Base-by-base conservation (phyloP, 2,888 invertebrate species). In the Synergus itoensis region DNA sequence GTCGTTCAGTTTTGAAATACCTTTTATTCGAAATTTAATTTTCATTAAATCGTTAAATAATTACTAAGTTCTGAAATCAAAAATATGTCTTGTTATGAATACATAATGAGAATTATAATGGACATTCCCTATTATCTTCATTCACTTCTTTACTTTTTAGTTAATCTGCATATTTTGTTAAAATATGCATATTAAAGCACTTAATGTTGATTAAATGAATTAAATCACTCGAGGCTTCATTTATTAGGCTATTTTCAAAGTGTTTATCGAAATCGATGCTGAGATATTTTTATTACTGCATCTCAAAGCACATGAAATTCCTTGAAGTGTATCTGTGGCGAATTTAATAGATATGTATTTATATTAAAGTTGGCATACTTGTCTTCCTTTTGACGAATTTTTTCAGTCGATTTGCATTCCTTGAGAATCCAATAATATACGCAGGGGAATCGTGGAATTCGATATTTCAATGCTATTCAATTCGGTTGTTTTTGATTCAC, bases 391-490 rank as follows among this genome's bases (percentile, higher is more conserved):
- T 82, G 81, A 80, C 82, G 82, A 82, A 77, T 79, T 82, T 81
- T 82, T 83, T 86, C 84, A 85, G 86, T 84, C 87, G 87, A 87
- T 87, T 87, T 87, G 84, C 87, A 88, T 88, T 88, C 87, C 85
- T 82, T 81, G 79, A 84, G 85, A 90, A 89, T 90, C 87, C 89
- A 89, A 90, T 89, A 89, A 87, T 87, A 86, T 84, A 77, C 48
- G 65, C 80, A 82, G 81, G 82, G 80, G 84, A 84, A 85, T 85
- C 82, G 82, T 82, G 90, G 90, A 89, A 90, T 90, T 89, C 89
- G 86, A 90, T 89, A 90, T 90, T 88, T 87, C 88, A 86, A 85
- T 83, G 85, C 88, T 88, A 90, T 89, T 89, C 89, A 89, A 87
- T 89, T 88, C 82, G 83, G 86, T 81, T 84, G 84, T 82, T 85